Conservation (phyloP, 2,113 vertebrate species). For the Microcebus tavaratra region DNA sequence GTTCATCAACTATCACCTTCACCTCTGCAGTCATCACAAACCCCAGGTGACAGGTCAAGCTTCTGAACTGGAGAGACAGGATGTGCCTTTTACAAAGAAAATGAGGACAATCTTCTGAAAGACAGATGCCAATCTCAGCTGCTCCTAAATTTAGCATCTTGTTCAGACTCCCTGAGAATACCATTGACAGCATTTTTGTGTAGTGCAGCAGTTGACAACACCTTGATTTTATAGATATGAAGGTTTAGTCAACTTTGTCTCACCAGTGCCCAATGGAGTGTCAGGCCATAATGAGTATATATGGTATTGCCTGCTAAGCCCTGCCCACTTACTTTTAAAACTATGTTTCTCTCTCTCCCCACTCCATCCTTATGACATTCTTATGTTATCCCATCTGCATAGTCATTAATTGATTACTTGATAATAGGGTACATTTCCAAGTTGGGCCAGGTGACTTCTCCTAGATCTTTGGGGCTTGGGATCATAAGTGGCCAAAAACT, state of each 20-base stretch:
- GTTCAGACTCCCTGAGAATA: neutral
- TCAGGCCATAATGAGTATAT: fast-evolving
- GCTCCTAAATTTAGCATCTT: neutral
- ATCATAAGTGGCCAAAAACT: neutral
- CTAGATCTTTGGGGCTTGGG: neutral
- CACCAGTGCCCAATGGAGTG: no score
- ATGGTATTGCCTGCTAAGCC: neutral
- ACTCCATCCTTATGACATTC: neutral
- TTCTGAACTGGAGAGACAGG: constrained; percentile 28
- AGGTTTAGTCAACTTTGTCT: neutral
- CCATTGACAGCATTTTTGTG: neutral
- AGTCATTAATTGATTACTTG: neutral
- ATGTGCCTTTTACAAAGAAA: neutral
- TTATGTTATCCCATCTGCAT: neutral
- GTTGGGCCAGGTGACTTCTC: neutral
- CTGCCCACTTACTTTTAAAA: neutral
- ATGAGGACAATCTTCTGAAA: neutral
- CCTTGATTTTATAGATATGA: neutral
- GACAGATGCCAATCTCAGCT: neutral
- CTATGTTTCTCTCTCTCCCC: neutral
- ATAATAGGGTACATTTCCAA: neutral
- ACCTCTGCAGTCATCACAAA: neutral
- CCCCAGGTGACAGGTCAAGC: neutral
- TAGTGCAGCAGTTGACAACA: neutral
- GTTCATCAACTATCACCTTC: constrained; percentile 6